Evolutionary conservation across 1,140 invertebrate species (phyloP), one percentile per base, ranked within the genome.

Genomic region (Aporrectodea caliginosa): DNA sequence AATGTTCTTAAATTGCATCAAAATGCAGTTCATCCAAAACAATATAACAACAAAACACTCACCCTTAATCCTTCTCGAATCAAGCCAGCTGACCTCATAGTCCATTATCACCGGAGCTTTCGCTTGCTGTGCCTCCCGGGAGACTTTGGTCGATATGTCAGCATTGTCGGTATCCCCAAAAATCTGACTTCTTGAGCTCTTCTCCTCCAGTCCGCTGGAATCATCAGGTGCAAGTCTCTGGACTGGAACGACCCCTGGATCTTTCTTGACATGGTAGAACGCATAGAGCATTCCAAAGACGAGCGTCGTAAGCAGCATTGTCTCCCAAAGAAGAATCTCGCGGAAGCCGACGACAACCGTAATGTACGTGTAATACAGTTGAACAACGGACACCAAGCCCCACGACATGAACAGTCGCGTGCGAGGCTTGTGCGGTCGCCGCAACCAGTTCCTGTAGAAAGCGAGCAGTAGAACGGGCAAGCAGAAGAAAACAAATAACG

Each of bases 301-400:
- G 14, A 82, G 78, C 16, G 85, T 82, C 34, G 83, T 81, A 33
- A 84, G 72, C 0, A 86, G 68, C 31, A 87, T 72, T 58, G 82
- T 84, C 74, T 87, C 85, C 85, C 84, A 86, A 32, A 86, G 81
- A 22, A 86, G 79, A 14, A 86, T 82, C 69, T 87, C 84, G 1
- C 85, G 83, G 73, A 84, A 86, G 1, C 80, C 76, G n/a, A 86
- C 80, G 27, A 86, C 83, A 73, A 84, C 83, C 27, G 77, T 35
- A 58, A 83, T 35, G 76, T 85, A 86, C 0, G 85, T 82, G 35
- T 85, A 77, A 81, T 83, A 84, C 16, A 80, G 82, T 29, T 80
- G 77, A 0, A 86, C n/a, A 27, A 84, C 82, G 1, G 85, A 86
- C 12, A 83, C 83, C 73, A 85, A 12, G 1, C 82, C 84, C 85